Percentiles rank a stretch among this genome's conserved stretches.
Conservation (phyloP, 2,797 vertebrate species). For the Strix occidentalis region DNA sequence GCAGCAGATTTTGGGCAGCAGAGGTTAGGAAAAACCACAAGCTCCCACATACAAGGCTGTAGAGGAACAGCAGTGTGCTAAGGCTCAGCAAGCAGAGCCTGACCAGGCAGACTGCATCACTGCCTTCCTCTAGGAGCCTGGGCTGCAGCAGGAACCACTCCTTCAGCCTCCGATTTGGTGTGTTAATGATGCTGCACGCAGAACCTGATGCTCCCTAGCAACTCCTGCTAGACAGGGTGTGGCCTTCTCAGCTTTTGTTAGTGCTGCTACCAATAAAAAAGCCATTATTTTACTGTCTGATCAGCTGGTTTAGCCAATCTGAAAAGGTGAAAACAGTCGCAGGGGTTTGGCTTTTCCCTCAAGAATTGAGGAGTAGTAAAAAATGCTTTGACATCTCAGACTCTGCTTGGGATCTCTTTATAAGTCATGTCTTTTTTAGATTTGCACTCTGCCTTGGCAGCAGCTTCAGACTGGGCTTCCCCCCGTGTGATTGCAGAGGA, state of each 20-base stretch:
- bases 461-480: background rate
- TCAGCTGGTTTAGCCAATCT: background rate
- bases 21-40: background rate
- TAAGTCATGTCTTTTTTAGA: background rate
- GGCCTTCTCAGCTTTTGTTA: background rate
- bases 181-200: background rate
- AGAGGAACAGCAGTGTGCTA: background rate
- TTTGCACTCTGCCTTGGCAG: background rate
- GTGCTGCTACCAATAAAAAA: background rate
- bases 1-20: background rate
- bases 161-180: background rate
- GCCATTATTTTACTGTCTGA: background rate
- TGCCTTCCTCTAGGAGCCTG: background rate
- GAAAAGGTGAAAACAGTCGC: background rate
- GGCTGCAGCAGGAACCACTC: background rate
- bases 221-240: background rate
- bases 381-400: background rate
- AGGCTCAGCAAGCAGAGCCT: background rate
- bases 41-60: background rate
- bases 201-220: background rate
- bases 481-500: fast-evolving
- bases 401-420: background rate
- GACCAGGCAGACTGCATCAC: background rate
- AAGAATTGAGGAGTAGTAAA: background rate
- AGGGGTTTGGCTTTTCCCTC: background rate